These are phyloP conservation scores for Platycercus adscitus DNA, from an alignment of 2,113 vertebrate genomes.

Conservation along the genomic window DNA sequence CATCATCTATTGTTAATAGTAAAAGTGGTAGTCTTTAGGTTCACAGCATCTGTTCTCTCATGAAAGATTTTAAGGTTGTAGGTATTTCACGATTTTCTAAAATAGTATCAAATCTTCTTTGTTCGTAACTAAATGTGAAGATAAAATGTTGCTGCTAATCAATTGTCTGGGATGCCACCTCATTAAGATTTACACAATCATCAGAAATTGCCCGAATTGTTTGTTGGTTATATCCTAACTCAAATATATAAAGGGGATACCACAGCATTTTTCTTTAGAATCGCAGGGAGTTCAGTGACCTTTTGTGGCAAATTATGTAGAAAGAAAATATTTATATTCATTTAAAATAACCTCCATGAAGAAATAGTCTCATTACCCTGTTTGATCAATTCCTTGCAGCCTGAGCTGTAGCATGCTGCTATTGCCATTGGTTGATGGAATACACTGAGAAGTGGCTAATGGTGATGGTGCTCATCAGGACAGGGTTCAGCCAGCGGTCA, in stretches of 20 bases:
- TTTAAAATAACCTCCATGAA: slow-evolving; percentile 88
- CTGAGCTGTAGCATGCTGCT: slow-evolving; percentile 82
- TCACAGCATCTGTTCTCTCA: slow-evolving; percentile 34
- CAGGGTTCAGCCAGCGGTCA: slow-evolving; percentile 90
- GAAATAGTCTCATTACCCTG: slow-evolving; percentile 89
- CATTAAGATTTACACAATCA: slow-evolving; percentile 78
- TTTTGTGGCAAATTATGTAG: slow-evolving; percentile 89
- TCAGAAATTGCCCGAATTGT: slow-evolving; percentile 77
- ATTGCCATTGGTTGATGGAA: slow-evolving; percentile 86
- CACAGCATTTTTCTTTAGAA: slow-evolving; percentile 84
- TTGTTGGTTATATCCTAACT: slow-evolving; percentile 77
- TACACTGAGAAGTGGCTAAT: slow-evolving; percentile 86
- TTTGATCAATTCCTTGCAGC: slow-evolving; percentile 88
- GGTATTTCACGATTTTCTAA: slow-evolving; percentile 60
- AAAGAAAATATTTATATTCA: slow-evolving; percentile 92
- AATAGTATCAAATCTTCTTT: slow-evolving; percentile 69
- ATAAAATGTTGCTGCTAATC: slow-evolving; percentile 71
- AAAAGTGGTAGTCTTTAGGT: not conserved
- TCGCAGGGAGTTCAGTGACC: slow-evolving; percentile 85
- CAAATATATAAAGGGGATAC: slow-evolving; percentile 79
- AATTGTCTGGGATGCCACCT: slow-evolving; percentile 76
- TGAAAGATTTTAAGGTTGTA: slow-evolving; percentile 71
- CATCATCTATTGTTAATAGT: slow-evolving; percentile 12
- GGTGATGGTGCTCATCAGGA: slow-evolving; percentile 88
- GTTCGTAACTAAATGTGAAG: slow-evolving; percentile 64